Evolutionary conservation across 2,113 vertebrate species (phyloP).

Genomic region (Zapornia atra): DNA sequence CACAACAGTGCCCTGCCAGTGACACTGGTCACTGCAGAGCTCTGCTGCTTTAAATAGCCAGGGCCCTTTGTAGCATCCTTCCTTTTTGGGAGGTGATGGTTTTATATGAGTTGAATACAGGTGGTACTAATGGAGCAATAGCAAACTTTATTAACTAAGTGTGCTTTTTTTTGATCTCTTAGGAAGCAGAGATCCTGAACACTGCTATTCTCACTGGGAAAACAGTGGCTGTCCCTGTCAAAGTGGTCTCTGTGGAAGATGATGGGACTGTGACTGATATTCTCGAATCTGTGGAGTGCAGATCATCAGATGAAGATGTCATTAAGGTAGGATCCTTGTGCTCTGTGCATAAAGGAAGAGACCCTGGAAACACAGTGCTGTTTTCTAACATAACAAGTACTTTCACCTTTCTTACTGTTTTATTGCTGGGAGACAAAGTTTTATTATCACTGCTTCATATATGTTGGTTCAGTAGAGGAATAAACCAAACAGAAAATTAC

Average conservation of each 20-base stretch:
- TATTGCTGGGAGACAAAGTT: background rate
- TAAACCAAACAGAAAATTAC: background rate
- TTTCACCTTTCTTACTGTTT: background rate
- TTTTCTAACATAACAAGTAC: background rate
- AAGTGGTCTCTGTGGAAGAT: conserved; percentile 82
- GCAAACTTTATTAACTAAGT: background rate
- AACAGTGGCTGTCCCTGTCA: conserved; percentile 86
- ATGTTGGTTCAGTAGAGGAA: background rate
- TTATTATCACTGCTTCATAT: background rate
- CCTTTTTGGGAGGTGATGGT: background rate
- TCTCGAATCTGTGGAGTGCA: conserved; percentile 83
- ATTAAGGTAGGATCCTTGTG: conserved; percentile 81
- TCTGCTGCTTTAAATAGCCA: background rate
- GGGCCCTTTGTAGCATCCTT: background rate
- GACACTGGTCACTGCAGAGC: background rate
- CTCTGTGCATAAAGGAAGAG: background rate
- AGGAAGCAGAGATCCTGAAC: conserved; percentile 87
- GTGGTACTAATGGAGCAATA: background rate
- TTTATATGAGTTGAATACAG: background rate
- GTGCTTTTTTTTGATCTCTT: background rate
- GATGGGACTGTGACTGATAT: conserved; percentile 82
- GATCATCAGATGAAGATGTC: conserved; percentile 84
- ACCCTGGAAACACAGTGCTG: background rate
- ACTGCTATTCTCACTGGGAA: conserved; percentile 89
- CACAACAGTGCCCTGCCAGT: background rate